These are phyloP conservation scores for Tridacna gigas DNA, from an alignment of 2,888 invertebrate species.

Conservation along the genomic window DNA sequence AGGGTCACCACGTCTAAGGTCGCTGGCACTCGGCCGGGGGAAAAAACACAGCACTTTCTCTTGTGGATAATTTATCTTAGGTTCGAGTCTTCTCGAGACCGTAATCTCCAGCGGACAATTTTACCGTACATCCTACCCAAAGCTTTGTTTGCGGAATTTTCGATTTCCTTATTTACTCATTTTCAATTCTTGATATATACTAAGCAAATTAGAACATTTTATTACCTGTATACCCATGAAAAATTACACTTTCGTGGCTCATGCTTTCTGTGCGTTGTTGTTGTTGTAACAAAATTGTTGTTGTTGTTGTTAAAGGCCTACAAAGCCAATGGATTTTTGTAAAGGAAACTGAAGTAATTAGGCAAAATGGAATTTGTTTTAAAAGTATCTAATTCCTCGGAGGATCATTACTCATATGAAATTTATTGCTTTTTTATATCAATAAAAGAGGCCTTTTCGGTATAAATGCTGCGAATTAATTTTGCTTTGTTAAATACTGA, in stretches of 20 bases:
- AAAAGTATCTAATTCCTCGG: too few relatives aligned
- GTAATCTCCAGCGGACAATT: neutral
- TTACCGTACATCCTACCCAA: neutral
- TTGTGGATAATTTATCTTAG: neutral
- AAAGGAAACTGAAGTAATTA: neutral
- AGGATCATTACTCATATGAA: neutral
- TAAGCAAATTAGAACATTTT: neutral
- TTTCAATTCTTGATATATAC: neutral
- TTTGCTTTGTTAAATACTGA: neutral
- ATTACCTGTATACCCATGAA: constrained; percentile 53
- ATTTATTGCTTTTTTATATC: neutral
- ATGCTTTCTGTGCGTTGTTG: constrained; percentile 4
- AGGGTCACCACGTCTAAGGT: too few relatives aligned
- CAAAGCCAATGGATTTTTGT: neutral
- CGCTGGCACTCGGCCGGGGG: too few relatives aligned
- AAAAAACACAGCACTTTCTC: neutral
- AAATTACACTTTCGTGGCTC: constrained; percentile 30
- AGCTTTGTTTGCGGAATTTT: neutral
- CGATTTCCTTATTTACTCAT: neutral
- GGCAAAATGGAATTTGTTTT: neutral
- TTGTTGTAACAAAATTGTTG: neutral
- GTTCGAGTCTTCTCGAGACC: neutral
- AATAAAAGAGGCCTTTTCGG: neutral
- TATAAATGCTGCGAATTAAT: neutral
- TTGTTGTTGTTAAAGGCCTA: neutral